Base-by-base conservation (phyloP, 2,888 invertebrate species). In the Lasioglossum oenotherae region DNA sequence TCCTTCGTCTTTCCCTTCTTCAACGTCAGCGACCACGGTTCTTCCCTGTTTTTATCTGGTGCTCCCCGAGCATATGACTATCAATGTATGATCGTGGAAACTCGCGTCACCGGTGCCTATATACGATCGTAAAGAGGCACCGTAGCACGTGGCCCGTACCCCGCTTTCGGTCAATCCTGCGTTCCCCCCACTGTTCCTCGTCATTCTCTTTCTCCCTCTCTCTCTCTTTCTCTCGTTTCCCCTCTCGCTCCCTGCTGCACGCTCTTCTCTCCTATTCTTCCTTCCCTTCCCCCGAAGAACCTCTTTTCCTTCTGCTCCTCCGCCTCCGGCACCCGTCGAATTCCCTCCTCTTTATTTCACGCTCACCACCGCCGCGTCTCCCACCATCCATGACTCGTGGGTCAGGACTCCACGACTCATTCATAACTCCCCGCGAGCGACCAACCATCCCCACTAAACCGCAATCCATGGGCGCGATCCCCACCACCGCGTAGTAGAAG, bases 81-180 rank as follows among this genome's bases (percentile, higher is more conserved):
- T 90, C 88, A 87, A 89, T 88, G 87, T 91, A 89, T 90, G 90
- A 90, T 91, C 90, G 89, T 89, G 89, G 87, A 84, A 88, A 89
- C 85, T 91, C 86, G 86, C 87, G 86, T 89, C 88, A 87, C 85
- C 91, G 85, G 88, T 91, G 92, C 89, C 91, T 93, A 91, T 93
- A 92, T 92, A 93, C 87, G 92, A 91, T 93, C 90, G 92, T 88
- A 91, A 92, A 90, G 89, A 90, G 89, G 80, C 90, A 88, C 85
- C 87, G 87, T 88, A 94, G 93, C 94, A 94, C 94, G 94, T 94
- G 94, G 94, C 92, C 92, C 91, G 90, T 89, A 93, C 91, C 92
- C 91, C 92, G 91, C 92, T 92, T 92, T 92, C 89, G 88, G 84
- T 85, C 91, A 89, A 89, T 87, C 81, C 81, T 67, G 75, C 76